phyloP scores from a whole-genome alignment of 2,888 invertebrate species.

The Protodeltote pygarga region DNA sequence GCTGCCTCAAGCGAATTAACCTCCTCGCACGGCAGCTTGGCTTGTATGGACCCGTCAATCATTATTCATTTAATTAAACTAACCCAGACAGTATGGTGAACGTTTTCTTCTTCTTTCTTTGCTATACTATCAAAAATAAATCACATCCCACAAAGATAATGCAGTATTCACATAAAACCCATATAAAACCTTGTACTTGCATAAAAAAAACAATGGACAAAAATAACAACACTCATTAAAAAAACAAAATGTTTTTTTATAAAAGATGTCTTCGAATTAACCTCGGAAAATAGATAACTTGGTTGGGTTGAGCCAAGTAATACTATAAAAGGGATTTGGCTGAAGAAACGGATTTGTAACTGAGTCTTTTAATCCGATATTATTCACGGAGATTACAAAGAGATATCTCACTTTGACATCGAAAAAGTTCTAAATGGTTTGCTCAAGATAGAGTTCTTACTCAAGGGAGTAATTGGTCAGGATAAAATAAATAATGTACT shows the following conservation, averaged over 20 bases:
- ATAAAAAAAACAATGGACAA: not conserved
- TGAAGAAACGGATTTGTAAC: constrained; percentile 69
- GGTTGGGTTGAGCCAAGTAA: constrained; percentile 47
- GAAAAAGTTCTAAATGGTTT: constrained; percentile 68
- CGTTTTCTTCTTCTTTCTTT: too few relatives aligned
- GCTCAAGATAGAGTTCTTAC: too few relatives aligned
- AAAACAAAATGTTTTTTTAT: constrained; percentile 38
- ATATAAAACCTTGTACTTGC: constrained; percentile 11
- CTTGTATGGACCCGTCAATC: too few relatives aligned
- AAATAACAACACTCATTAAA: constrained; percentile 5
- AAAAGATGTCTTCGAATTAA: constrained; percentile 52
- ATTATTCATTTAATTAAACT: too few relatives aligned
- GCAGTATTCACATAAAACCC: too few relatives aligned
- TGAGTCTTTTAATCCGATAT: constrained; percentile 74
- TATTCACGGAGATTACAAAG: constrained; percentile 76
- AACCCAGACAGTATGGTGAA: too few relatives aligned
- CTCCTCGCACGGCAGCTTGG: too few relatives aligned
- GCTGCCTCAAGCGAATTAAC: too few relatives aligned
- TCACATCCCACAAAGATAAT: too few relatives aligned
- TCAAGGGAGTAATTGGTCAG: too few relatives aligned
- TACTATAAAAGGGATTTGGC: constrained; percentile 68
- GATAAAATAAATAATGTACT: too few relatives aligned
- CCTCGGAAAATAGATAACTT: constrained; percentile 53
- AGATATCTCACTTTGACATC: constrained; percentile 73
- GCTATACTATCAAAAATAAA: too few relatives aligned